Percentiles rank a stretch among this genome's conserved stretches.
Evolutionary conservation across 2,113 vertebrate species (phyloP).

Genomic region (Dryoscopus gambensis): DNA sequence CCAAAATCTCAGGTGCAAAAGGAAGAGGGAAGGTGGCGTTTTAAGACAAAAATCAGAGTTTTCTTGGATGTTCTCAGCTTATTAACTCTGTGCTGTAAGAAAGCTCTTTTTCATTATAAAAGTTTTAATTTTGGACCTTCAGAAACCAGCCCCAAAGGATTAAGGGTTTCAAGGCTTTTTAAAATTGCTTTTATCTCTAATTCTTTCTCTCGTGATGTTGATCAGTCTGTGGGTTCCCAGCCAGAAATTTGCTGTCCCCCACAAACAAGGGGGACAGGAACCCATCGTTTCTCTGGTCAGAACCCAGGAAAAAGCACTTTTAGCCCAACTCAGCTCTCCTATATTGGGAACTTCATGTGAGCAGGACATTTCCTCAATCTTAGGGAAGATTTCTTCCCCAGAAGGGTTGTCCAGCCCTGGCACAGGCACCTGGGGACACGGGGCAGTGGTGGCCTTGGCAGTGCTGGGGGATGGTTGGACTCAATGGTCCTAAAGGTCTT

Average conservation of each 20-base stretch:
- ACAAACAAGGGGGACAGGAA: neutral
- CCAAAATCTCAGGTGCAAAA: neutral
- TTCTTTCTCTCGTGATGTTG: neutral
- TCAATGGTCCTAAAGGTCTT: neutral
- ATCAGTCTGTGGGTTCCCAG: neutral
- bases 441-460: neutral
- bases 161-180: neutral
- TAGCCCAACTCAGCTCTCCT: neutral
- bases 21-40: neutral
- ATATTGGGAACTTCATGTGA: rapidly evolving
- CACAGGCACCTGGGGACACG: neutral
- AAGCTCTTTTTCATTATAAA: neutral
- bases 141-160: neutral
- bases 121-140: neutral
- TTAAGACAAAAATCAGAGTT: neutral
- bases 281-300: neutral
- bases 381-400: neutral
- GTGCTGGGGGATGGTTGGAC: neutral
- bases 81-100: neutral
- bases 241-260: neutral
- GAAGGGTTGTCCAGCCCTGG: neutral
- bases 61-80: neutral
- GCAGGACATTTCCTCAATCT: neutral
- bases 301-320: neutral
- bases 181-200: neutral